phyloP scores from a whole-genome alignment of 1,140 invertebrate genomes.

The Aphaenogaster ashmeadi region DNA sequence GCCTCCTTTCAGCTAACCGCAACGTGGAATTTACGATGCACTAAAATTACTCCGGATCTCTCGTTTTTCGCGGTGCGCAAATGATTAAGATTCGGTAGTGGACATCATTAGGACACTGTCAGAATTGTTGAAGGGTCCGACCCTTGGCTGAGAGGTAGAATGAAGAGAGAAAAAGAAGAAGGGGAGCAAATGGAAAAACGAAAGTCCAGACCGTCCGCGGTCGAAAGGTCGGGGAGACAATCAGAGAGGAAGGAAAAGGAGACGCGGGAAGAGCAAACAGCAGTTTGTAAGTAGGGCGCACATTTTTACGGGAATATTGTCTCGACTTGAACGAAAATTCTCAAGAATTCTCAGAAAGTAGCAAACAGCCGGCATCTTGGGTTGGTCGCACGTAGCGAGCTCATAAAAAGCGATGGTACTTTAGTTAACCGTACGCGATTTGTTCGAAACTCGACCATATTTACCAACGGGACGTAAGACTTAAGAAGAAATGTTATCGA shows the following conservation, averaged over 20 bases:
- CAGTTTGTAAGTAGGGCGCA: constrained; percentile 66
- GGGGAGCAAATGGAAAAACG: constrained; percentile 26
- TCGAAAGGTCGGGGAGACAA: constrained; percentile 9
- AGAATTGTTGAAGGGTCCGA: not conserved
- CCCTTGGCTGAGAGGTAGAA: not conserved
- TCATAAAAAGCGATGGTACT: constrained; percentile 26
- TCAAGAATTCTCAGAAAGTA: constrained; percentile 7
- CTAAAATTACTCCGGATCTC: constrained; percentile 9
- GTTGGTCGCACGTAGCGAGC: not conserved
- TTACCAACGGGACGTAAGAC: not conserved
- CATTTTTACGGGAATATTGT: constrained; percentile 62
- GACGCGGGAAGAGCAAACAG: constrained; percentile 51
- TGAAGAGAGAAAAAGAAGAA: not conserved
- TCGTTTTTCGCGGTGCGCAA: not conserved
- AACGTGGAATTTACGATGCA: not conserved
- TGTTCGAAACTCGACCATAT: constrained; percentile 2
- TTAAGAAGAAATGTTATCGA: not conserved
- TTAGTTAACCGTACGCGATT: constrained; percentile 42
- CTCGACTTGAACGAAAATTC: constrained; percentile 24
- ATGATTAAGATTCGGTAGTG: constrained; percentile 11
- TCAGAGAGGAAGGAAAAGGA: constrained; percentile 35
- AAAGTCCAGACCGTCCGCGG: constrained; percentile 5
- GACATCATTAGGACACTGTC: constrained; percentile 25
- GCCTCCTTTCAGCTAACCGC: not conserved
- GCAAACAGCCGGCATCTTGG: not conserved